These are phyloP conservation scores for Gallinago paraguaiae DNA, from an alignment of 2,113 vertebrate species.

Conservation along the genomic window DNA sequence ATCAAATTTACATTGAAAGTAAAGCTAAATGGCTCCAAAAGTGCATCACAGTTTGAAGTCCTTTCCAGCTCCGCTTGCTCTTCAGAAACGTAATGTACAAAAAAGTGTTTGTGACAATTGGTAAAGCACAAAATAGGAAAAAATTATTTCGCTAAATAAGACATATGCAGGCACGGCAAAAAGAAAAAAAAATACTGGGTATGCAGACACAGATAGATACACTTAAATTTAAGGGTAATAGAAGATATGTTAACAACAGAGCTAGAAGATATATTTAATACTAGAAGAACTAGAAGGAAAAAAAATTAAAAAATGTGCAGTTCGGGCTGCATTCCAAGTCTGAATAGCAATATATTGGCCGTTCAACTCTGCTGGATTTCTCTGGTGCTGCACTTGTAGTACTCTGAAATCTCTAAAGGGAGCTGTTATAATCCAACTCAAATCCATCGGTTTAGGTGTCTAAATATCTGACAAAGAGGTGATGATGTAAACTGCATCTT, in stretches of 20 bases:
- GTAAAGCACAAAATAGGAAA: conserved; percentile 32
- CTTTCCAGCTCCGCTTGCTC: conserved; percentile 31
- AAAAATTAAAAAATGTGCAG: not conserved
- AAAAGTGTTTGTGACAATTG: conserved; percentile 30
- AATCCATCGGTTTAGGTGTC: not conserved
- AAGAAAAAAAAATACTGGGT: not conserved
- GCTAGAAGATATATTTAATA: not conserved
- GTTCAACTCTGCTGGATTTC: not conserved
- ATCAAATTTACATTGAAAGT: conserved; percentile 68
- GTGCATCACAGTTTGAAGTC: conserved; percentile 43
- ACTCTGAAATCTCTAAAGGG: not conserved
- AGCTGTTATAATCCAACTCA: not conserved
- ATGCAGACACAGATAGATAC: not conserved
- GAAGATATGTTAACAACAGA: not conserved
- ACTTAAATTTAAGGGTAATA: not conserved
- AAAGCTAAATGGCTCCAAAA: conserved; percentile 68
- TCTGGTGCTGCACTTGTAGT: not conserved
- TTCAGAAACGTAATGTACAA: conserved; percentile 31
- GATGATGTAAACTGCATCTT: not conserved
- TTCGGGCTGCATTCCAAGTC: not conserved
- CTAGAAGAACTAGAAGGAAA: not conserved
- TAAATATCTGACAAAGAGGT: not conserved
- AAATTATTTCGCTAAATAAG: not conserved
- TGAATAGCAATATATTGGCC: not conserved
- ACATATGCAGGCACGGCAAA: not conserved